Evolutionary conservation across 2,113 vertebrate genomes (phyloP).

Genomic region (Corythornis madagascariensis): DNA sequence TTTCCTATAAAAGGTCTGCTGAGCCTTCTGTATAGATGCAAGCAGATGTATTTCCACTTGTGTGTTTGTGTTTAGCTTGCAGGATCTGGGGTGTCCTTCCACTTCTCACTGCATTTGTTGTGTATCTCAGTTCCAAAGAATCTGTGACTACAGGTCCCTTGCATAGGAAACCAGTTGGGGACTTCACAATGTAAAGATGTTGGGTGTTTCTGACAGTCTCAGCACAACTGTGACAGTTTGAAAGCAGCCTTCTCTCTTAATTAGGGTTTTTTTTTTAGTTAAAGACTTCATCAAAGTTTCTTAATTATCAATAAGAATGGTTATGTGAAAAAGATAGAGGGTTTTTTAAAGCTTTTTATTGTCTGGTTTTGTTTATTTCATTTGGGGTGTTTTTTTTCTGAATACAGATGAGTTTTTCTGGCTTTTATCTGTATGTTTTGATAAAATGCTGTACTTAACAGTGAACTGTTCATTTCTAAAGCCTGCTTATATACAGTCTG

Average conservation of each 20-base stretch:
- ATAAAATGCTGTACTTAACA: constrained; percentile 26
- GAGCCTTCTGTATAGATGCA: neutral
- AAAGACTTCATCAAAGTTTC: too few relatives aligned
- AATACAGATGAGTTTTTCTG: neutral
- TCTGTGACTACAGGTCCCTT: neutral
- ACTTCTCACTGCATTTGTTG: neutral
- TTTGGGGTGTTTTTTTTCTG: neutral
- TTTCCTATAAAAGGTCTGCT: neutral
- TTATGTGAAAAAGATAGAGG: neutral
- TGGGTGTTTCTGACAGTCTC: neutral
- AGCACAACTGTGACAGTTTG: neutral
- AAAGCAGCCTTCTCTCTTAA: neutral
- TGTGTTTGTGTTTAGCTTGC: neutral
- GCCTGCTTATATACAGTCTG: constrained; percentile 47
- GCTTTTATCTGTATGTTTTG: constrained; percentile 29
- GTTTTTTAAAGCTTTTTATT: neutral
- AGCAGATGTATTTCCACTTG: neutral
- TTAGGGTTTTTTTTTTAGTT: neutral
- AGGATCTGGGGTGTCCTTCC: neutral
- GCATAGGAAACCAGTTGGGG: neutral
- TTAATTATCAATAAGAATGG: neutral
- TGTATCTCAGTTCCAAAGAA: neutral
- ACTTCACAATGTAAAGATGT: neutral
- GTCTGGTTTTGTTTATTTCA: neutral
- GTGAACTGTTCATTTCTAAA: constrained; percentile 49